Base-by-base conservation (phyloP, 2,797 vertebrate genomes). In the Danio aesculapii region DNA sequence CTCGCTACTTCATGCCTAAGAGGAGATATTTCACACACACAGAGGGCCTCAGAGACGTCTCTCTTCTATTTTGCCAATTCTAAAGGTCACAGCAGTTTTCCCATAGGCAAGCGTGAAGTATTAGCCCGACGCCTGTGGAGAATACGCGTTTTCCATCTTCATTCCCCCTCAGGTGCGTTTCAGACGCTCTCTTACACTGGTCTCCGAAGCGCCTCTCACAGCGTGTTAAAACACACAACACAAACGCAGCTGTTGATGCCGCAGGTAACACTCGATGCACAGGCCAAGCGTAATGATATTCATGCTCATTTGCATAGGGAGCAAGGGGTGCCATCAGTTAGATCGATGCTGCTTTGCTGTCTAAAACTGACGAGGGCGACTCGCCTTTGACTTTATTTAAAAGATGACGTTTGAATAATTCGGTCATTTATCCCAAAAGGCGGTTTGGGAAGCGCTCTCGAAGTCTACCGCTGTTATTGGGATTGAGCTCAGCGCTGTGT, bases 11-110 rank as follows among this genome's bases (percentile, higher is more conserved):
- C n/a, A 11, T 44, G 44, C 44, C 55, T 59, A 61, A 79, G n/a
- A 53, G 49, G 41, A 73, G 11, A 53, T 46, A 73, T 72, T 47
- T 6, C 49, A 72, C 53, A 58, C 85, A 89, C 80, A 55, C 8
- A 49, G 14, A 86, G 71, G 77, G 73, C 84, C 89, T 86, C 63
- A 69, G 76, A 87, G 87, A 76, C 49, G 87, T 84, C 86, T 84
- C 77, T 61, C 84, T 87, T 84, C 87, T 90, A 87, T 88, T 89
- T 84, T 83, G 88, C 85, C 89, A 83, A 88, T 91, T 91, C 86
- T 90, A 93, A 93, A 94, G 93, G 92, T 94, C 89, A 90, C 50
- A 77, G 79, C 82, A 86, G 86, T 90, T 88, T 83, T 44, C 75
- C 82, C 83, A 77, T 57, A 74, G 84, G 82, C 85, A 67, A 86